Evolutionary conservation across 2,113 vertebrate species (phyloP), one percentile per base, ranked within the genome.

Genomic region (Oryzias celebensis): DNA sequence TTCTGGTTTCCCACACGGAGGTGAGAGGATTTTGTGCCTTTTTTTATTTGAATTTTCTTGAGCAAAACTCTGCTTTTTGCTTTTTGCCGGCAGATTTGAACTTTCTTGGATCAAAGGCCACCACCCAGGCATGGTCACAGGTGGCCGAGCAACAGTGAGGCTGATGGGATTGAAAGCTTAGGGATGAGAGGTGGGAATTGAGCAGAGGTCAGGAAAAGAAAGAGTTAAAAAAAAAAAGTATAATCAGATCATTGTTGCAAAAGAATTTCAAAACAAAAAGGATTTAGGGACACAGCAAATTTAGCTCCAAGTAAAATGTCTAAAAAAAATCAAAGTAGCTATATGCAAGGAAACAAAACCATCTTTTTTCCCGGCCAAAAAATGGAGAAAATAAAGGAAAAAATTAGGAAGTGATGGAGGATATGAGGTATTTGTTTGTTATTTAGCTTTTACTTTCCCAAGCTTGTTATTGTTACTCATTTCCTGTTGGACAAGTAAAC

Each of bases 391-490:
- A 44, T n/a, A 51, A 20, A 70, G 46, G 46, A 28, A 22, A 47
- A 68, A 68, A 68, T 44, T 31, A 64, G 51, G 43, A 77, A 77
- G 53, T 49, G 48, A 78, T 71, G 24, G 20, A 58, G 61, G 51
- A 41, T 26, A 61, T 23, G 47, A 60, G 78, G 87, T 88, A 84
- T 87, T 79, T 89, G 81, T 90, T 90, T 86, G 83, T 87, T 89
- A 85, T 85, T 86, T 75, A 78, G 69, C 78, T 79, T 85, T 84
- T 85, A 36, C 62, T 86, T 89, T 91, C 89, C 88, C 89, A 90
- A 89, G 85, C 88, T 88, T 87, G 84, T 88, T 89, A 88, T 90
- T 75, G 60, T 87, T 87, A 47, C 80, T 87, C 87, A 89, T 88
- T 90, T 91, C 90, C 88, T 89, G 85, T 70, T 68, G 75, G 78